Percentiles rank a stretch among this genome's conserved stretches.
Evolutionary conservation across 2,797 vertebrate genomes (phyloP).

Genomic region (Sebastes reedi): DNA sequence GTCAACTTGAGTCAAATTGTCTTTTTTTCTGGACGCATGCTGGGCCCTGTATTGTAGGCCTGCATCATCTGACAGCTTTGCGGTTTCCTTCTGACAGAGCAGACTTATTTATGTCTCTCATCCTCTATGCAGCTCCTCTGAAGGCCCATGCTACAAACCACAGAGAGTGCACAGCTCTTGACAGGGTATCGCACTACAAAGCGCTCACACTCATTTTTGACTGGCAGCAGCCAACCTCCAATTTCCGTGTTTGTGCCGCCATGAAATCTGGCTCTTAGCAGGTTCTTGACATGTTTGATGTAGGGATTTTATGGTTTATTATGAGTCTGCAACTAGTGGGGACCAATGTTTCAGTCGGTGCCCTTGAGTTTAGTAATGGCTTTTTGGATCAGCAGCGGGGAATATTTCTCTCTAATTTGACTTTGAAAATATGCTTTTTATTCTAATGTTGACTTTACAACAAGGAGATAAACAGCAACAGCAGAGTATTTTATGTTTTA

Average conservation of each 20-base stretch:
- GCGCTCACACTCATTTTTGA: constrained; percentile 63
- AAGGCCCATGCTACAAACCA: constrained; percentile 68
- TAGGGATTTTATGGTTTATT: constrained; percentile 37
- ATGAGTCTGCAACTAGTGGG: constrained; percentile 21
- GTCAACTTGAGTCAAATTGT: constrained; percentile 24
- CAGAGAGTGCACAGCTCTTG: constrained; percentile 62
- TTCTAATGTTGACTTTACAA: not conserved
- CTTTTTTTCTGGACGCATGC: constrained; percentile 25
- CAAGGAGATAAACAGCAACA: not conserved
- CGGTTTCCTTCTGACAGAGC: constrained; percentile 71
- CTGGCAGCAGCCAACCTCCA: constrained; percentile 69
- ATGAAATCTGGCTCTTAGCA: constrained; percentile 51
- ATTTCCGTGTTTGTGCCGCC: constrained; percentile 49
- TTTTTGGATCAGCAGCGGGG: not conserved
- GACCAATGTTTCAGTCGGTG: constrained; percentile 15
- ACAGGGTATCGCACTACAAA: constrained; percentile 73
- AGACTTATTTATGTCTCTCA: constrained; percentile 75
- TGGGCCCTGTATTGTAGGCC: constrained; percentile 32
- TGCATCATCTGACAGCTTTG: constrained; percentile 70
- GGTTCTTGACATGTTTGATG: constrained; percentile 53
- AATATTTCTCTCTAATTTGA: constrained; percentile 9
- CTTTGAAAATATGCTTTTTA: not conserved
- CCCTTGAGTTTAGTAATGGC: constrained; percentile 21
- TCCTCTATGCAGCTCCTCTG: constrained; percentile 59
- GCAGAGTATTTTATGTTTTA: not conserved